Percentiles rank a stretch among this genome's conserved stretches.
phyloP scores from a whole-genome alignment of 2,113 vertebrate genomes.

The Antechinus stuartii region DNA sequence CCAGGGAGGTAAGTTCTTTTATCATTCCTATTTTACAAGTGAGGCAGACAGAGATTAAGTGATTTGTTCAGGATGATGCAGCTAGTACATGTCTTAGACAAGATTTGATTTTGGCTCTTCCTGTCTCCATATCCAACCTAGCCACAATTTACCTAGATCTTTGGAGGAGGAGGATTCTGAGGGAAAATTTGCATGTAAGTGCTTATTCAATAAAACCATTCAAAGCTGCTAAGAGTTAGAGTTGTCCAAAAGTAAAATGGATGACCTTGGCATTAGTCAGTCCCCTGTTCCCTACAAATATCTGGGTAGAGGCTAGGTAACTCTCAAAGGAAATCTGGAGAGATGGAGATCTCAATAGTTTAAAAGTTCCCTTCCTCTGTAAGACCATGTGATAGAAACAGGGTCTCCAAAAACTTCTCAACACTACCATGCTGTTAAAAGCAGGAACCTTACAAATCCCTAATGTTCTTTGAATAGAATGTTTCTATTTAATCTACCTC shows the following conservation, averaged over 20 bases:
- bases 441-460: background rate
- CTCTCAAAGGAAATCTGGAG: background rate
- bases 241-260: background rate
- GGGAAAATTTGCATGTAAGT: background rate
- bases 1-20: background rate
- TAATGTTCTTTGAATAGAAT: background rate
- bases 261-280: background rate
- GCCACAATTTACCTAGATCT: background rate
- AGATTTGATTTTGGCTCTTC: background rate
- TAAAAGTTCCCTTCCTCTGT: background rate
- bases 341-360: background rate
- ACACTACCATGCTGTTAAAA: background rate
- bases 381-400: background rate
- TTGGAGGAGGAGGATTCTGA: background rate
- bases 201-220: background rate
- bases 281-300: background rate
- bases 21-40: background rate
- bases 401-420: background rate
- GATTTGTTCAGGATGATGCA: background rate
- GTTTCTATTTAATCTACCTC: background rate
- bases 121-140: background rate
- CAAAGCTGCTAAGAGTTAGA: background rate
- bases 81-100: background rate
- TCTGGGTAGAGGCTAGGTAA: background rate
- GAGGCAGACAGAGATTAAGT: background rate